A percentile compares a stretch with the other conserved stretches of the same genome.
phyloP scores from a whole-genome alignment of 1,140 invertebrate genomes.

The Drosophila subobscura region DNA sequence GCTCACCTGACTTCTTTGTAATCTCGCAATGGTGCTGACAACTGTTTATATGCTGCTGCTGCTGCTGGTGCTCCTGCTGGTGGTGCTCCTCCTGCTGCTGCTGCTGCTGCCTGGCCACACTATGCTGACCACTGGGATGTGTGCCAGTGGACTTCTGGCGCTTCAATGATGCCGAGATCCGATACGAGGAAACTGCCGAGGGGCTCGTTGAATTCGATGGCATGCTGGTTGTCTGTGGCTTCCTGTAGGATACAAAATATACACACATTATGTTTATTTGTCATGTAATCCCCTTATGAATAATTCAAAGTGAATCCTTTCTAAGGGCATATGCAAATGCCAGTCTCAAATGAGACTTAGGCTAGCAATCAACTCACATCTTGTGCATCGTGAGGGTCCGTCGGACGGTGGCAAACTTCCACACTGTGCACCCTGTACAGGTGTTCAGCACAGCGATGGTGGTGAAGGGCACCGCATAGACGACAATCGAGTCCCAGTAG shows the following conservation, averaged over 20 bases:
- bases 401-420: slow-evolving; percentile 85
- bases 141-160: slow-evolving; percentile 69
- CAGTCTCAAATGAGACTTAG: background rate
- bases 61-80: slow-evolving; percentile 39
- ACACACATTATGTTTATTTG: background rate
- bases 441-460: slow-evolving; percentile 89
- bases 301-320: slow-evolving; percentile 8
- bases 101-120: slow-evolving; percentile 44
- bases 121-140: slow-evolving; percentile 71
- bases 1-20: slow-evolving; percentile 70
- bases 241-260: slow-evolving; percentile 33
- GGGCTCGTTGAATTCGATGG: slow-evolving; percentile 60
- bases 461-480: slow-evolving; percentile 88
- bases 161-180: slow-evolving; percentile 61
- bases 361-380: slow-evolving; percentile 42
- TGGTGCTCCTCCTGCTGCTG: slow-evolving; percentile 42
- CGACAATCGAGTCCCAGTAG: slow-evolving; percentile 88
- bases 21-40: slow-evolving; percentile 66
- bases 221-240: slow-evolving; percentile 70
- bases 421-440: slow-evolving; percentile 88
- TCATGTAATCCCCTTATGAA: slow-evolving; percentile 3
- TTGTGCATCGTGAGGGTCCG: slow-evolving; percentile 85
- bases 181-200: slow-evolving; percentile 48
- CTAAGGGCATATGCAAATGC: slow-evolving; percentile 20
- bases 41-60: slow-evolving; percentile 51